Percentiles rank a stretch among this genome's conserved stretches.
These are phyloP conservation scores for Sebastes baramenuke DNA, from an alignment of 2,797 vertebrate genomes.

Conservation along the genomic window DNA sequence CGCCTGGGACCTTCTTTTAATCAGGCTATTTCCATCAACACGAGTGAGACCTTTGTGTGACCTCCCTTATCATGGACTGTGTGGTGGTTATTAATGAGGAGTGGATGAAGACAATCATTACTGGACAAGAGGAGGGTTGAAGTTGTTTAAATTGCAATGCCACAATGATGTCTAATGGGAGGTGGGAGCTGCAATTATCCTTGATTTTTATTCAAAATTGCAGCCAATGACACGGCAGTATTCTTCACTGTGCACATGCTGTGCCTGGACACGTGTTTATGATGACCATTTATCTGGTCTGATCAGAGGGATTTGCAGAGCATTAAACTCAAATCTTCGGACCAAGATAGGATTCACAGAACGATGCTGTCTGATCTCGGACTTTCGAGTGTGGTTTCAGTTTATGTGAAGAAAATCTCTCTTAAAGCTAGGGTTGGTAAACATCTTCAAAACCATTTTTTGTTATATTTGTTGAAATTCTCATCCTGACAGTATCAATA, in stretches of 20 bases:
- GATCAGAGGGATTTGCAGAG: slow-evolving; percentile 55
- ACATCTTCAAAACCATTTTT: too few relatives aligned
- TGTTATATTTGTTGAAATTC: background rate
- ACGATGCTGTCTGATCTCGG: slow-evolving; percentile 18
- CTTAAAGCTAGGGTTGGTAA: background rate
- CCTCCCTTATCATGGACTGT: slow-evolving; percentile 11
- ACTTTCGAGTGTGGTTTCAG: background rate
- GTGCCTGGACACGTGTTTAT: slow-evolving; percentile 2
- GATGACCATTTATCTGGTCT: slow-evolving; percentile 34
- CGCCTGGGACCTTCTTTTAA: slow-evolving; percentile 30
- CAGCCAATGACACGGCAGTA: background rate
- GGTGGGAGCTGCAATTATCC: slow-evolving; percentile 28
- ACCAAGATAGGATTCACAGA: slow-evolving; percentile 22
- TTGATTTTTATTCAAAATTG: slow-evolving; percentile 35
- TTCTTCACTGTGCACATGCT: slow-evolving; percentile 4
- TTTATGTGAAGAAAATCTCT: background rate
- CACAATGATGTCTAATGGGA: slow-evolving; percentile 22
- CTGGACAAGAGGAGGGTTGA: slow-evolving; percentile 1
- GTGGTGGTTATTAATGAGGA: slow-evolving; percentile 15
- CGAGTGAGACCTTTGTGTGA: slow-evolving; percentile 20
- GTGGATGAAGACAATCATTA: slow-evolving; percentile 34
- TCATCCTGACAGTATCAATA: background rate
- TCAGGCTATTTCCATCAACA: slow-evolving; percentile 44
- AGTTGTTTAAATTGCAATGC: slow-evolving; percentile 20
- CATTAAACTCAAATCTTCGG: slow-evolving; percentile 29